These are phyloP conservation scores for Sipha flava DNA, from an alignment of 1,140 invertebrate species.

Conservation along the genomic window DNA sequence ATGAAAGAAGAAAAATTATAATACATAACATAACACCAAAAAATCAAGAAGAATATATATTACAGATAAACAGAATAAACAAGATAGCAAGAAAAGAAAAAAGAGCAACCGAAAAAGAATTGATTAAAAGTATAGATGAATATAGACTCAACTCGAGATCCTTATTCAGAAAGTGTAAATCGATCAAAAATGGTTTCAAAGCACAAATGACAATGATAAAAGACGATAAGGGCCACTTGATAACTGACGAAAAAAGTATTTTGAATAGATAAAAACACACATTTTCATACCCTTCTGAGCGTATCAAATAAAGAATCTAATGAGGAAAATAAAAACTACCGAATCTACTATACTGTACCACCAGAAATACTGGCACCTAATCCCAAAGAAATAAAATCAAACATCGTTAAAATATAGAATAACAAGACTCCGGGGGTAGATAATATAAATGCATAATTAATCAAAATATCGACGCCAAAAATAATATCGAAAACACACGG, in stretches of 20 bases:
- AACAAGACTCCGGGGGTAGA: not conserved
- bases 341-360: not conserved
- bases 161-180: not conserved
- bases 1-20: not conserved
- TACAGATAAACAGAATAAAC: not conserved
- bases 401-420: not conserved
- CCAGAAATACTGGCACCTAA: not conserved
- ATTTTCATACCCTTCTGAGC: not conserved
- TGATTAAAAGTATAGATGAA: not conserved
- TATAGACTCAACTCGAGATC: not conserved
- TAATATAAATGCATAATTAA: not conserved
- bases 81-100: not conserved
- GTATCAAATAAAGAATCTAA: not conserved
- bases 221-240: not conserved
- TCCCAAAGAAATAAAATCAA: not conserved
- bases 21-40: not conserved
- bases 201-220: not conserved
- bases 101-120: not conserved
- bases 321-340: not conserved
- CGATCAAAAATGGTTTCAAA: not conserved
- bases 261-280: not conserved
- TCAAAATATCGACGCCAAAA: not conserved
- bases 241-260: not conserved
- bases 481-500: not conserved
- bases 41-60: not conserved